Evolutionary conservation across 1,140 invertebrate species (phyloP).

Genomic region (Meloidogyne chitwoodi): DNA sequence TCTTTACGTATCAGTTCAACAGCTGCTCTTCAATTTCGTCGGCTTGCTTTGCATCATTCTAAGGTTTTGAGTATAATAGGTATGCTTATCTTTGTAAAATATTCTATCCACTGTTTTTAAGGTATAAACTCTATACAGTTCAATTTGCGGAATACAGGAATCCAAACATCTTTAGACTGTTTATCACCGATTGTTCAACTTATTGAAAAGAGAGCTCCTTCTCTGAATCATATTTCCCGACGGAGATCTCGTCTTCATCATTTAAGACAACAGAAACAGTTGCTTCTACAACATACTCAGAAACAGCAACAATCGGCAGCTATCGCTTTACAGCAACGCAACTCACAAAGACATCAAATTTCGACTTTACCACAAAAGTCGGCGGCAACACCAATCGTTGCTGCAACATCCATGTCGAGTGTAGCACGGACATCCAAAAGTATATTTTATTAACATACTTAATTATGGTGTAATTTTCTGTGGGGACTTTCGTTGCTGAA

Average conservation of each 20-base stretch:
- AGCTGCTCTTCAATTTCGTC: slow-evolving; percentile 10
- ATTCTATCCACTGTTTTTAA: background rate
- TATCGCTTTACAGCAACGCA: background rate
- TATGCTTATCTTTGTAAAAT: background rate
- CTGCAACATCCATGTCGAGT: background rate
- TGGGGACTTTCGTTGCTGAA: no score
- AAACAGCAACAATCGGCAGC: slow-evolving; percentile 4
- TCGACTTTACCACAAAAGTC: background rate
- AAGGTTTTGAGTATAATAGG: background rate
- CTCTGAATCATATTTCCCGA: background rate
- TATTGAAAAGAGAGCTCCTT: background rate
- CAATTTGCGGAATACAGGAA: background rate
- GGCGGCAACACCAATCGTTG: background rate
- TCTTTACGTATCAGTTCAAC: slow-evolving; percentile 2
- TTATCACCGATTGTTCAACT: background rate
- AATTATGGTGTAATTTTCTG: no score
- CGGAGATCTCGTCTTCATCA: background rate
- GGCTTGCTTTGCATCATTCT: background rate
- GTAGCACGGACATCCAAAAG: background rate
- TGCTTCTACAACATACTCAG: background rate
- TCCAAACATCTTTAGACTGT: background rate
- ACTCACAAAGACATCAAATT: background rate
- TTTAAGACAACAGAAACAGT: background rate
- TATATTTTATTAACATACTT: background rate
- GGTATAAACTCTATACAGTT: slow-evolving; percentile 5